Evolutionary conservation across 2,797 vertebrate species (phyloP).

Genomic region (Peromyscus eremicus): DNA sequence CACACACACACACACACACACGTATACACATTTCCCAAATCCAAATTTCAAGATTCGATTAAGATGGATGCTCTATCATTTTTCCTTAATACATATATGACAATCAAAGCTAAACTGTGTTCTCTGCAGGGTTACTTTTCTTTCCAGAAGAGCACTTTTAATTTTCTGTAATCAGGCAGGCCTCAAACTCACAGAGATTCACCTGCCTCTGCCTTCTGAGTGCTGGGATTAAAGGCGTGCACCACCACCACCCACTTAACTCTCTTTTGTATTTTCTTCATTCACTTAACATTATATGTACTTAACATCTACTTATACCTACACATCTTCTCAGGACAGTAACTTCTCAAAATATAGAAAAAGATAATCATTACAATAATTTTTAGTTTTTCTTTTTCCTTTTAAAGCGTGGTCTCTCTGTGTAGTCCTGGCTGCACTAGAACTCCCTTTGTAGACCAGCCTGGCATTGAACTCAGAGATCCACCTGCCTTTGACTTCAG

Average conservation of each 20-base stretch:
- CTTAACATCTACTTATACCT: neutral
- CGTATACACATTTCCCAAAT: neutral
- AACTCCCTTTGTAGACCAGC: too few species aligned
- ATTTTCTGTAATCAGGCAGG: neutral
- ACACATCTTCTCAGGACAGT: neutral
- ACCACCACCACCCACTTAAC: neutral
- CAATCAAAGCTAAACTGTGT: neutral
- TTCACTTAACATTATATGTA: constrained; percentile 16
- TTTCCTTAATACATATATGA: neutral
- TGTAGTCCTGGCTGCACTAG: neutral
- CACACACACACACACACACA: neutral
- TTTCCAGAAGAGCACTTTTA: neutral
- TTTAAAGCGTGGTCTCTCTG: neutral
- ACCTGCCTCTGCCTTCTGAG: neutral
- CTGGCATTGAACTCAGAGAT: too few species aligned
- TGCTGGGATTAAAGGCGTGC: neutral
- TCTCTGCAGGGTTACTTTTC: neutral
- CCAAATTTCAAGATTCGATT: neutral
- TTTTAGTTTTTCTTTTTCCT: neutral
- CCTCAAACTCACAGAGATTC: neutral
- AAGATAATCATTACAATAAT: neutral
- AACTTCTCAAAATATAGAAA: neutral
- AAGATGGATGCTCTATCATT: neutral
- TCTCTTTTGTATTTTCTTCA: neutral
- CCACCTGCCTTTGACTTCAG: too few species aligned